Conservation (phyloP, 2,113 vertebrate species). For the Percina caprodes region DNA sequence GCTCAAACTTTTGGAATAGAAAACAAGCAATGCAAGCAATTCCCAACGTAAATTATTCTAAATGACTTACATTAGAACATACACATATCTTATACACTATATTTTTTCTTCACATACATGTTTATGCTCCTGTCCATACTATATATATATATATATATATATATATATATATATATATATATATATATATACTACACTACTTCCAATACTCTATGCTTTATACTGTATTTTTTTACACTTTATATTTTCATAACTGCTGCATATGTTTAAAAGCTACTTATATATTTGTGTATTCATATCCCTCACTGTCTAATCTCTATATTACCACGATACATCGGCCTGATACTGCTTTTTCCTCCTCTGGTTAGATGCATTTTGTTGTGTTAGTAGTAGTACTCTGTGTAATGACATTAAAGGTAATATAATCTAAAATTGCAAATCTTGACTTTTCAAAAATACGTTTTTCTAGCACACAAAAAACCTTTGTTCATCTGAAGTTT, state of each 20-base stretch:
- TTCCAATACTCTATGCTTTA: too few relatives aligned
- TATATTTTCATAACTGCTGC: background rate
- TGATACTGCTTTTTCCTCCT: background rate
- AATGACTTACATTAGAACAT: background rate
- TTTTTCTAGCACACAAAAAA: background rate
- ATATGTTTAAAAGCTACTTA: background rate
- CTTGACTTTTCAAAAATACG: background rate
- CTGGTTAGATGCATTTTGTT: background rate
- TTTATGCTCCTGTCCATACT: background rate
- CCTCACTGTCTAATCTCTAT: background rate
- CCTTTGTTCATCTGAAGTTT: background rate
- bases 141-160: background rate
- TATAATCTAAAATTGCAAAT: background rate
- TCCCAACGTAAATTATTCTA: background rate
- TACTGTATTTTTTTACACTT: background rate
- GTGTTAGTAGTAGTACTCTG: background rate
- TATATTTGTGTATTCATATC: background rate
- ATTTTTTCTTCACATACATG: background rate
- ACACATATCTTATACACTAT: background rate
- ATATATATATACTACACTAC: background rate
- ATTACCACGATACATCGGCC: background rate
- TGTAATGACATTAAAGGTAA: background rate
- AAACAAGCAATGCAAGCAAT: background rate
- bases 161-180: background rate
- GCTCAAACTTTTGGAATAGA: too few relatives aligned